These are phyloP conservation scores for Protobothrops flavoviridis DNA, from an alignment of 2,113 vertebrate species.

Conservation along the genomic window DNA sequence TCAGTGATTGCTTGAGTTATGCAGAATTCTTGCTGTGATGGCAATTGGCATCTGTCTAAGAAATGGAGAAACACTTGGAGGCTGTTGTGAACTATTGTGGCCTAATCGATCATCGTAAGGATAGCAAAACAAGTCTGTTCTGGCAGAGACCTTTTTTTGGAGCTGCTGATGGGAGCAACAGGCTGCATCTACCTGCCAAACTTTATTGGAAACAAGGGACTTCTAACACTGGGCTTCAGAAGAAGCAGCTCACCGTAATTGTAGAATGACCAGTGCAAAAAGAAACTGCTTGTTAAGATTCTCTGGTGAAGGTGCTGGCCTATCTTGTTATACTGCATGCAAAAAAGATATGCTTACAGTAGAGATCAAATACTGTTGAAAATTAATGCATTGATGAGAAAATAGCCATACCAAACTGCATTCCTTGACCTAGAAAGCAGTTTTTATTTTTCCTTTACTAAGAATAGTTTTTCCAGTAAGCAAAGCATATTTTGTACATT, in stretches of 20 bases:
- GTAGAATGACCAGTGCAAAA: not conserved
- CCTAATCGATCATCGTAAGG: slow-evolving; percentile 4
- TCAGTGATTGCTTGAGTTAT: not conserved
- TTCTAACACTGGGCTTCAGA: not conserved
- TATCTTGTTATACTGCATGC: not conserved
- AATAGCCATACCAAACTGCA: not conserved
- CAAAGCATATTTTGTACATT: not conserved
- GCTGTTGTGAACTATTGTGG: not conserved
- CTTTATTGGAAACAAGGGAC: not conserved
- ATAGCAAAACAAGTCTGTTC: not conserved
- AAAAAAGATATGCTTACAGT: not conserved
- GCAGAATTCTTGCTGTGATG: slow-evolving; percentile 19
- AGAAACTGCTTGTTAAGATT: not conserved
- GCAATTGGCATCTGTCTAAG: slow-evolving; percentile 15
- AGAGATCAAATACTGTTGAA: not conserved
- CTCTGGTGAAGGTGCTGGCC: not conserved
- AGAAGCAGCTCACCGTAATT: not conserved
- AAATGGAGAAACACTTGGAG: not conserved
- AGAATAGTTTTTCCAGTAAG: not conserved
- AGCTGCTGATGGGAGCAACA: not conserved
- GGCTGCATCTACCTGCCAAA: slow-evolving; percentile 6
- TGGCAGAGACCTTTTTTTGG: not conserved
- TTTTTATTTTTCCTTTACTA: not conserved
- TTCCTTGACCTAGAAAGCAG: not conserved
- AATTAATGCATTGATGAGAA: not conserved